Base-by-base conservation (phyloP, 2,797 vertebrate genomes). In the Pampus argenteus region DNA sequence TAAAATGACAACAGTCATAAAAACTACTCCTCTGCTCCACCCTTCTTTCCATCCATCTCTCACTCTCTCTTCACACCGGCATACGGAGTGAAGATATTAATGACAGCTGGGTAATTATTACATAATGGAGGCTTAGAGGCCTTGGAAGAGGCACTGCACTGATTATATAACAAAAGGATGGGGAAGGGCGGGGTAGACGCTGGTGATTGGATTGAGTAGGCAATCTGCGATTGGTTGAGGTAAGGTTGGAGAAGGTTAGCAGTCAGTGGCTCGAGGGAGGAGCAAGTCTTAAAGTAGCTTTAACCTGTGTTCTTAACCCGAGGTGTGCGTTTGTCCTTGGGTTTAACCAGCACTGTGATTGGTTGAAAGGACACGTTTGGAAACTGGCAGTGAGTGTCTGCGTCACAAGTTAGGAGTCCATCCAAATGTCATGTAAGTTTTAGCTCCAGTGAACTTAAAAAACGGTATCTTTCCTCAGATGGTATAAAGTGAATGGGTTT, bases 101-200 rank as follows among this genome's bases (percentile, higher is more conserved):
- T 67, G 84, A 84, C 80, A 84, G 76, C 78, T 76, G 79, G 77
- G 69, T 88, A 88, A 91, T 90, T 84, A 86, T 90, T 88, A 74
- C 62, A 85, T 88, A 85, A 90, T 71, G 65, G 64, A 60, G 65
- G 79, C 76, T 86, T 68, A 83, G 74, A 79, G 76, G 78, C 59
- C 71, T 28, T 31, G 45, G 15, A 50, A 48, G 56, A 76, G 59
- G 63, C 44, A 9, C 54, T 23, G 54, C 62, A n/a, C 54, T 57
- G 76, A 74, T 90, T 79, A 83, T 51, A 71, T 75, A 88, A 89
- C 71, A 59, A 52, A 23, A 36, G 65, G 49, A 52, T 2, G 36
- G 2, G 47, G 9, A 44, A 17, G 26, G 23, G 48, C 42, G 58
- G 38, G 42, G 62, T 18, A 26, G 47, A 42, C 3, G 10, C 22